Evolutionary conservation across 2,113 vertebrate genomes (phyloP).

Genomic region (Amblyornis subalaris): DNA sequence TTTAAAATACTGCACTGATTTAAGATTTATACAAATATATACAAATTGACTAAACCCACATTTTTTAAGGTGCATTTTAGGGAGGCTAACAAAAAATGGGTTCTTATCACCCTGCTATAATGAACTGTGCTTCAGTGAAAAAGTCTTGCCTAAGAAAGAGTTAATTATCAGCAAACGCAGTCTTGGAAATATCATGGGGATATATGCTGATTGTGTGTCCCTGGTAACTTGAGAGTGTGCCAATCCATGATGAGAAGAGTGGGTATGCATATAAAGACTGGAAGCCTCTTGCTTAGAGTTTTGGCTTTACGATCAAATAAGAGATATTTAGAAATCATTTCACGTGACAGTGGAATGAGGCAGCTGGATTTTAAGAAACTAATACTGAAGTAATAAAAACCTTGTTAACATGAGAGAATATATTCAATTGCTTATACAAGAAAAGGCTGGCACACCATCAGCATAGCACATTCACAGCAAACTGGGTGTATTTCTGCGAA

Average conservation of each 20-base stretch:
- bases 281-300: background rate
- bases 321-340: constrained; percentile 13
- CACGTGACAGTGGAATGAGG: background rate
- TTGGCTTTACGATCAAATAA: background rate
- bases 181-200: background rate
- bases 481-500: background rate
- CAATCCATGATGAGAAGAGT: background rate
- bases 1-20: background rate
- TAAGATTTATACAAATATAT: background rate
- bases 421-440: background rate
- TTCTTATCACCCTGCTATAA: background rate
- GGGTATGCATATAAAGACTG: background rate
- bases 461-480: background rate
- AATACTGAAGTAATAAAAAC: constrained; percentile 1
- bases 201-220: background rate
- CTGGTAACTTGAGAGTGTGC: constrained; percentile 14
- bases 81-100: background rate
- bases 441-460: background rate
- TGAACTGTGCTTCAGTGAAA: background rate
- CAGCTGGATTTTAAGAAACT: constrained; percentile 17
- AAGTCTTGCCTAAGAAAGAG: background rate
- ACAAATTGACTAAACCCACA: background rate
- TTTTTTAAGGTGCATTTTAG: background rate
- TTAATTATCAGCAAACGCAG: background rate
- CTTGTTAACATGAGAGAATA: background rate